Evolutionary conservation across 2,113 vertebrate genomes (phyloP), one percentile per base, ranked within the genome.

Genomic region (rat (Rattus norvegicus)): DNA sequence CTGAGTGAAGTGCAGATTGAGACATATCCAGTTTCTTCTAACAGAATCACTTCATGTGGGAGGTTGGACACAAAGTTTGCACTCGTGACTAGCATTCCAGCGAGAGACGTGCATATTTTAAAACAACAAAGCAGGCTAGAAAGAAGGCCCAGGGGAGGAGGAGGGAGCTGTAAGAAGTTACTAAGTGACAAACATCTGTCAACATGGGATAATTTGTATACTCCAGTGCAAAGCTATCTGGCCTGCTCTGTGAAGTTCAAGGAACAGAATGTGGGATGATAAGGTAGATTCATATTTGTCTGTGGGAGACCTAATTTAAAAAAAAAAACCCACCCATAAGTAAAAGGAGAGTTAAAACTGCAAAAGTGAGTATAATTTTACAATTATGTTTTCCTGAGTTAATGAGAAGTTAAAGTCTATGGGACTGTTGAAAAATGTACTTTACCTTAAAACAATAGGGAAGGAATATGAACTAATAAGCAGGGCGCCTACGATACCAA

Each of bases 61-160:
- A 99, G 99, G 99, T 99, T 99, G 99, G 99, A 99, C 99, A 99
- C 99, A 99, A 99, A 99, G 99, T 99, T 99, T 99, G 99, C 99
- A 99, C 99, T 99, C 99, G 99, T 99, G 99, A 99, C 99, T 99
- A 99, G 99, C 99, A 99, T 99, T 99, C 99, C 99, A 98, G 97
- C 99, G 99, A 99, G 99, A 99, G 99, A 99, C 99, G 99, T 99
- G 99, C 99, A 99, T 99, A 99, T 99, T 99, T 99, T 99, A 99
- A 99, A 99, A 99, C 99, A 99, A 99, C 99, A 99, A 99, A 99
- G 99, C 99, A 98, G 99, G 99, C 99, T 98, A 98, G 98, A 99
- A 99, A 99, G 98, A 99, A 99, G 98, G 99, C 98, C 98, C 98
- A 98, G 98, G 98, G 98, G 95, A 97, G 98, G 98, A 98, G 97